Conservation (phyloP, 1,140 invertebrate species). For the Neuroterus valhalla region DNA sequence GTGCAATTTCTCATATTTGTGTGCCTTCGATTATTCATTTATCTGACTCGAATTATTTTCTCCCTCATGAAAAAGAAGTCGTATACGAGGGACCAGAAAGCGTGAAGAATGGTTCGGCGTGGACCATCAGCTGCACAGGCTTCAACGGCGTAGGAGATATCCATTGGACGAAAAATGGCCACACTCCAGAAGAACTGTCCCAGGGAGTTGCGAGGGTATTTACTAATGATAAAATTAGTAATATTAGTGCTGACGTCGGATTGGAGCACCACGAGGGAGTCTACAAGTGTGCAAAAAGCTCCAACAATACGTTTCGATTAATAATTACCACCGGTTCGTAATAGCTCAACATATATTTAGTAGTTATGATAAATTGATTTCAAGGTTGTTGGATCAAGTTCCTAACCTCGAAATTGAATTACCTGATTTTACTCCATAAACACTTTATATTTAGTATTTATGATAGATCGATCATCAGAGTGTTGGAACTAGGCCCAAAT, state of each 20-base stretch:
- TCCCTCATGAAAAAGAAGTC: conserved; percentile 47
- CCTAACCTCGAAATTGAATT: too few relatives aligned
- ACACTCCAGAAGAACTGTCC: conserved; percentile 51
- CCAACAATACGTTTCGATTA: conserved; percentile 56
- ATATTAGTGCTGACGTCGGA: conserved; percentile 50
- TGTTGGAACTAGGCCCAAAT: too few relatives aligned
- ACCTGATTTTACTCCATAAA: too few relatives aligned
- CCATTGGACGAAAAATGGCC: conserved; percentile 68
- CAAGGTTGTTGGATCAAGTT: background rate
- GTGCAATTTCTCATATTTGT: conserved; percentile 1
- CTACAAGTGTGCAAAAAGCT: conserved; percentile 64
- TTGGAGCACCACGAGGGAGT: conserved; percentile 64
- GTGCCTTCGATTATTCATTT: conserved; percentile 36
- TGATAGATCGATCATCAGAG: too few relatives aligned
- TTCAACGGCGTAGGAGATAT: conserved; percentile 51
- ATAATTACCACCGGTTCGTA: conserved; percentile 67
- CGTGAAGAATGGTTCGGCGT: conserved; percentile 60
- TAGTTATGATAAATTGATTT: background rate
- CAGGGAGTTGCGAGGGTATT: background rate
- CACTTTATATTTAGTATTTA: too few relatives aligned
- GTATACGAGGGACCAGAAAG: conserved; percentile 50
- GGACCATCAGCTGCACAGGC: conserved; percentile 64
- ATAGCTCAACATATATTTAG: background rate
- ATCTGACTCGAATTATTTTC: conserved; percentile 2
- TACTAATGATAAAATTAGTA: background rate